Conservation (phyloP, 2,113 vertebrate species). For the Agapornis roseicollis region DNA sequence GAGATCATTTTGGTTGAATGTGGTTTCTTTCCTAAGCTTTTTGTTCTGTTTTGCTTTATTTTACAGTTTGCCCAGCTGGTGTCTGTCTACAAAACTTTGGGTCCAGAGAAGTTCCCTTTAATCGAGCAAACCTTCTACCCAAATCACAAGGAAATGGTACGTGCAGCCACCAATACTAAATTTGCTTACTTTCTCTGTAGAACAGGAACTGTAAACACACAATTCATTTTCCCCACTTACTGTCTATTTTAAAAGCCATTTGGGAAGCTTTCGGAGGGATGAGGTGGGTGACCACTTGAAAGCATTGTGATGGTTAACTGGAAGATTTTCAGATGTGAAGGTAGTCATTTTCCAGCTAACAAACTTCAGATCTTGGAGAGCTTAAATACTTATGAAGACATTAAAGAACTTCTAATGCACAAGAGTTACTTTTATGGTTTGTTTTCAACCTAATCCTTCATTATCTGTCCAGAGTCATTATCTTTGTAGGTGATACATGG, state of each 20-base stretch:
- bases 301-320: not conserved
- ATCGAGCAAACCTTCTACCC: slow-evolving; percentile 97
- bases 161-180: slow-evolving; percentile 1
- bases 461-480: not conserved
- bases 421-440: not conserved
- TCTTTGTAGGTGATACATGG: not conserved
- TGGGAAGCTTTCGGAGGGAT: not conserved
- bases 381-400: not conserved
- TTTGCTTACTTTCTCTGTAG: not conserved
- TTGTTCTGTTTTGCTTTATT: slow-evolving; percentile 49
- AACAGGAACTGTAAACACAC: not conserved
- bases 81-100: slow-evolving; percentile 86
- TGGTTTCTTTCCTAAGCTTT: not conserved
- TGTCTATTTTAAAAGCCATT: not conserved
- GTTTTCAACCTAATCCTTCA: not conserved
- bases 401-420: not conserved
- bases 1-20: not conserved
- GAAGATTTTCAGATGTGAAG: not conserved
- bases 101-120: slow-evolving; percentile 92
- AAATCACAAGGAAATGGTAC: slow-evolving; percentile 98
- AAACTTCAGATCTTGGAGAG: not conserved
- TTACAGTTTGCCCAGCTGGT: slow-evolving; percentile 95
- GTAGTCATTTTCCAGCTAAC: not conserved
- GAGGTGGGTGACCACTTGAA: not conserved
- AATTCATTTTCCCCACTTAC: not conserved